phyloP scores from a whole-genome alignment of 2,888 invertebrate genomes.

The Drosophila kokeensis region DNA sequence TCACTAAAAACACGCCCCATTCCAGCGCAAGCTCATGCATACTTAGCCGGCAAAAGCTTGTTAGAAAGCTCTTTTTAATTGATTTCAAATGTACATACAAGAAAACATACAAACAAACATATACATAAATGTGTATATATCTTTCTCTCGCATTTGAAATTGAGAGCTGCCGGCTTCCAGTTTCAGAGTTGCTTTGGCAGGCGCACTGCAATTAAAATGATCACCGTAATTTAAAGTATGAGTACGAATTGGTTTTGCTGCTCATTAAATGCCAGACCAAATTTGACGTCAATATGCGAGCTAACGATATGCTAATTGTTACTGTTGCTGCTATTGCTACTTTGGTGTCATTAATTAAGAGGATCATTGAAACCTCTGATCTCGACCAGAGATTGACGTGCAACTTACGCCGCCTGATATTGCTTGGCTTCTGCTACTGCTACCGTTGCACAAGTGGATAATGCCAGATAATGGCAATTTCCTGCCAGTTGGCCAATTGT shows the following conservation, averaged over 20 bases:
- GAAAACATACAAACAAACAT: constrained; percentile 10
- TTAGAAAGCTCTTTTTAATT: constrained; percentile 66
- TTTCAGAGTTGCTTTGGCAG: constrained; percentile 39
- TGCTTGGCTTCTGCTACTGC: constrained; percentile 29
- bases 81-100: constrained; percentile 53
- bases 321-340: constrained; percentile 27
- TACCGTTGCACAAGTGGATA: constrained; percentile 80
- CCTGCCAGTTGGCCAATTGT: constrained; percentile 82
- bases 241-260: constrained; percentile 58
- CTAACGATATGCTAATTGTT: constrained; percentile 80
- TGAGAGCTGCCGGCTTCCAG: constrained; percentile 35
- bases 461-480: constrained; percentile 82
- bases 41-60: constrained; percentile 45
- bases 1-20: constrained; percentile 58
- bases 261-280: constrained; percentile 63
- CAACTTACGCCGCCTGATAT: constrained; percentile 63
- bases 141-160: constrained; percentile 40
- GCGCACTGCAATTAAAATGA: constrained; percentile 82
- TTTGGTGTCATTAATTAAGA: constrained; percentile 75
- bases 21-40: constrained; percentile 31
- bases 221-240: constrained; percentile 73
- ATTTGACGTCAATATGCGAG: constrained; percentile 79
- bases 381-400: constrained; percentile 70
- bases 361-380: constrained; percentile 72
- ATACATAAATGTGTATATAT: constrained; percentile 13